Evolutionary conservation across 2,888 invertebrate genomes (phyloP).

Genomic region (Lysandra bellargus): DNA sequence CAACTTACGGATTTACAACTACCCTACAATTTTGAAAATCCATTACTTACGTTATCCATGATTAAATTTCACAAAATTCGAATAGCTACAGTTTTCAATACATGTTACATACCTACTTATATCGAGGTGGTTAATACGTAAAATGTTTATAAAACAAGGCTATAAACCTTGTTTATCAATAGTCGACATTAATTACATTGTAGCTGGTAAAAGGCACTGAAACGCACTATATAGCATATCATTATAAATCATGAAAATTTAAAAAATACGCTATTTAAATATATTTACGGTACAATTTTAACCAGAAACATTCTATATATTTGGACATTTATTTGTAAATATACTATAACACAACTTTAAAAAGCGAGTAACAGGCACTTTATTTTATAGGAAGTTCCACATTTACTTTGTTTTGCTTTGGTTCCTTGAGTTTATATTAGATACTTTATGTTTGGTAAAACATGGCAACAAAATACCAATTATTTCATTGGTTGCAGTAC

Average conservation of each 20-base stretch:
- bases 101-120: not conserved
- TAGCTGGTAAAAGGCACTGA: slow-evolving; percentile 19
- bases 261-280: not conserved
- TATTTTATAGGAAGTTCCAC: slow-evolving; percentile 36
- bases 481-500: slow-evolving; percentile 16
- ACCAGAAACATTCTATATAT: not conserved
- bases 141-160: slow-evolving; percentile 14
- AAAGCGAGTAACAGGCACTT: slow-evolving; percentile 34
- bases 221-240: not conserved
- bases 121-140: slow-evolving; percentile 9
- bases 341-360: slow-evolving; percentile 28
- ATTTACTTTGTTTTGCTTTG: slow-evolving; percentile 23
- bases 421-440: slow-evolving; percentile 10
- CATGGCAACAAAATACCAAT: slow-evolving; percentile 30
- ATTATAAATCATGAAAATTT: not conserved
- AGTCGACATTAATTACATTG: not conserved
- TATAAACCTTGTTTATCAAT: slow-evolving; percentile 19
- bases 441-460: slow-evolving; percentile 5
- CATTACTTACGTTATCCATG: not conserved
- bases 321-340: slow-evolving; percentile 28
- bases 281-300: slow-evolving; percentile 2
- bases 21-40: not conserved
- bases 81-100: slow-evolving; percentile 13
- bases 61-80: not conserved
- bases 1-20: not conserved